A percentile compares a stretch with the other conserved stretches of the same genome.
These are phyloP conservation scores for Porites rus DNA, from an alignment of 92 coral and sea anemone species.

Conservation along the genomic window DNA sequence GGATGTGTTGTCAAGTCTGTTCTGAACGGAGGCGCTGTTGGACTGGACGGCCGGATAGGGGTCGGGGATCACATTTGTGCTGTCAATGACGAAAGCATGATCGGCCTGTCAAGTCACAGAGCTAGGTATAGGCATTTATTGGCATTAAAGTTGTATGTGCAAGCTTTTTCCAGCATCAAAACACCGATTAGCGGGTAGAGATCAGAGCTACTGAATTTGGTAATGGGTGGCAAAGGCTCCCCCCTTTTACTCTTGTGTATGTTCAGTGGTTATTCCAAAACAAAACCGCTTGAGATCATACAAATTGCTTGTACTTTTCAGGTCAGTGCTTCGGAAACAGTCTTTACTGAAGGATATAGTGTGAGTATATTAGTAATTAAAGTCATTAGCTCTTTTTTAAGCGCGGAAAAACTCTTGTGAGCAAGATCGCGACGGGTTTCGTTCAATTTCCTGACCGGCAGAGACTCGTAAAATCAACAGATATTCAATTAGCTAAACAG, in stretches of 20 bases:
- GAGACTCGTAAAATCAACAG: too few species aligned
- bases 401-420: background rate
- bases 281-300: background rate
- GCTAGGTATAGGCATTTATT: constrained; percentile 75
- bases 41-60: constrained; percentile 87
- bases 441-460: too few species aligned
- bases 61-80: constrained; percentile 95
- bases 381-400: background rate
- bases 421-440: too few species aligned
- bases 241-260: background rate
- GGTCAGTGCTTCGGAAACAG: constrained; percentile 94
- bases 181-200: background rate
- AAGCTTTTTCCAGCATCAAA: too few species aligned
- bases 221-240: background rate
- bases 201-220: too few species aligned
- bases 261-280: background rate
- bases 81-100: constrained; percentile 93
- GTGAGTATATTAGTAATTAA: constrained; percentile 60
- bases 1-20: constrained; percentile 94
- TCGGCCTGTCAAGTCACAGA: constrained; percentile 84
- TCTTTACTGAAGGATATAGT: constrained; percentile 92
- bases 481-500: too few species aligned
- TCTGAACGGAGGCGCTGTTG: constrained; percentile 95
- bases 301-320: constrained; percentile 20
- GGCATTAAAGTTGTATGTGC: background rate